Conservation (phyloP, 2,113 vertebrate species). For the Cranoglanis bouderius region DNA sequence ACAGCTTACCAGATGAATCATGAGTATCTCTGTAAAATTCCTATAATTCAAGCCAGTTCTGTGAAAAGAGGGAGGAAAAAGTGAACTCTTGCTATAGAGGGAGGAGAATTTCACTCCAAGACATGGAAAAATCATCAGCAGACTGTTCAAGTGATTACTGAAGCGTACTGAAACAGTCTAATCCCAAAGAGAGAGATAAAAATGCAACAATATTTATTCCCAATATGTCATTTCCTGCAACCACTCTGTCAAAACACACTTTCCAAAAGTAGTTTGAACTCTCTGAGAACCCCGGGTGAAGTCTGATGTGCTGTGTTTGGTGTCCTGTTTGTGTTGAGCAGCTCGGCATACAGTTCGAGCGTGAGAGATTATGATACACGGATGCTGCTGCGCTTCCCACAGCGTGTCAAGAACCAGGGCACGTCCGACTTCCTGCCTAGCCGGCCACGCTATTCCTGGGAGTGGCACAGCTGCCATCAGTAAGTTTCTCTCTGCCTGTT, state of each 20-base stretch:
- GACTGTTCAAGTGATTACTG: conserved; percentile 70
- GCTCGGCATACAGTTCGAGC: conserved; percentile 67
- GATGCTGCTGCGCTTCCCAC: conserved; percentile 93
- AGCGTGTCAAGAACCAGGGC: conserved; percentile 98
- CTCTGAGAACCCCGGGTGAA: not conserved
- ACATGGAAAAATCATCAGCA: conserved; percentile 58
- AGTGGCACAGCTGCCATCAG: conserved; percentile 99
- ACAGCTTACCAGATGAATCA: conserved; percentile 45
- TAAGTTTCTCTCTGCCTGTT: conserved; percentile 73
- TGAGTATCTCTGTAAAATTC: conserved; percentile 43
- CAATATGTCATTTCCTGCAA: conserved; percentile 1
- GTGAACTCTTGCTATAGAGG: conserved; percentile 47
- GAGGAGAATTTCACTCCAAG: conserved; percentile 60
- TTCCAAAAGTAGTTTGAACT: conserved; percentile 10
- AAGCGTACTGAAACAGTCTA: conserved; percentile 59
- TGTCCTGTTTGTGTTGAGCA: conserved; percentile 49
- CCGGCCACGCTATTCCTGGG: conserved; percentile 95
- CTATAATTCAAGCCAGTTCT: conserved; percentile 35
- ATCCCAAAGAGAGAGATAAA: not conserved
- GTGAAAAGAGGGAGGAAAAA: conserved; percentile 10
- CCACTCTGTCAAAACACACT: conserved; percentile 25
- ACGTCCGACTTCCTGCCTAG: conserved; percentile 94
- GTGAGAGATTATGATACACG: conserved; percentile 93
- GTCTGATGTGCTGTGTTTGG: conserved; percentile 37
- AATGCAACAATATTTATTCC: conserved; percentile 20